Conservation (phyloP, 2,888 invertebrate species). For the Hypolimnas misippus region DNA sequence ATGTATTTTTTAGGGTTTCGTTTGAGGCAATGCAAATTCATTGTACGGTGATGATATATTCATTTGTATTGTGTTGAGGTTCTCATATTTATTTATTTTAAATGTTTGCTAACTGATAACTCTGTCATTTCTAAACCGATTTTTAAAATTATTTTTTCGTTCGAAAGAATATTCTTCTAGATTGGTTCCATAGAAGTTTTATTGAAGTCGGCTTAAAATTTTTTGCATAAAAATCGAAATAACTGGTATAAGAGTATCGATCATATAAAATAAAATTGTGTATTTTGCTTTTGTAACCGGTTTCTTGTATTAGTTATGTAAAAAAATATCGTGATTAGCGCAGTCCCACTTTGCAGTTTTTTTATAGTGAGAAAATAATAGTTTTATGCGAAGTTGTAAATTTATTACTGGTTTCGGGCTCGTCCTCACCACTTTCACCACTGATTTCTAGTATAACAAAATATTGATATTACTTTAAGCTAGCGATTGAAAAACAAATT, state of each 20-base stretch:
- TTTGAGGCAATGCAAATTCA: too few relatives aligned
- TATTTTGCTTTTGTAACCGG: background rate
- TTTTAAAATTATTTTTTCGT: too few relatives aligned
- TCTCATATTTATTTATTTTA: too few relatives aligned
- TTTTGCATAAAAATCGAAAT: too few relatives aligned
- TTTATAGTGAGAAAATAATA: conserved; percentile 33
- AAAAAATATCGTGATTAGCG: background rate
- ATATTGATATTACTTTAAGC: conserved; percentile 4
- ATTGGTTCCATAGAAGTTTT: too few relatives aligned
- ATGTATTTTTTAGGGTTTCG: background rate
- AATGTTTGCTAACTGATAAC: too few relatives aligned
- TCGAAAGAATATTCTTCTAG: too few relatives aligned
- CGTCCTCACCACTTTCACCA: conserved; percentile 74
- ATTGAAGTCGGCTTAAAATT: too few relatives aligned
- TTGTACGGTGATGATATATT: too few relatives aligned
- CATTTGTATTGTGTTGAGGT: too few relatives aligned
- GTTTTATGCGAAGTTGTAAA: conserved; percentile 64
- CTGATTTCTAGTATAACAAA: conserved; percentile 65
- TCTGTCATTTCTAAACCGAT: too few relatives aligned
- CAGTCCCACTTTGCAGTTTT: conserved; percentile 11
- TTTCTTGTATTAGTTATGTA: background rate
- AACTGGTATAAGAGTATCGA: too few relatives aligned
- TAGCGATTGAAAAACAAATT: background rate
- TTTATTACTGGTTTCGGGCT: conserved; percentile 64
- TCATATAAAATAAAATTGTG: background rate